Percentiles rank a stretch among this genome's conserved stretches.
Conservation (phyloP, 2,888 invertebrate genomes). For the Cryptosula pallasiana region DNA sequence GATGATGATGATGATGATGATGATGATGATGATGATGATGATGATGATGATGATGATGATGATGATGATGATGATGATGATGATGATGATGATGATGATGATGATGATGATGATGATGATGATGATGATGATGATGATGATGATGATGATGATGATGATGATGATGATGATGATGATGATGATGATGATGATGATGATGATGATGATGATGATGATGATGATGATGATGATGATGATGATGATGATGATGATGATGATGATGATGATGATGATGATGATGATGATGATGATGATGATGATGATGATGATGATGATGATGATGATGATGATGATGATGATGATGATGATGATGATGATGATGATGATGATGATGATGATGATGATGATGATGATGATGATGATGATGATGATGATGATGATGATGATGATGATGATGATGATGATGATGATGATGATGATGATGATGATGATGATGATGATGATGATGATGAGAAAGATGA, state of each 20-base stretch:
- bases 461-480: conserved; percentile 10
- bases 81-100: conserved; percentile 10
- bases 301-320: conserved; percentile 10
- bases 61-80: conserved; percentile 10
- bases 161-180: conserved; percentile 10
- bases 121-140: conserved; percentile 10
- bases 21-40: conserved; percentile 10
- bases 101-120: conserved; percentile 10
- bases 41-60: conserved; percentile 10
- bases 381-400: conserved; percentile 10
- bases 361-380: conserved; percentile 10
- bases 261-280: conserved; percentile 10
- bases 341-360: conserved; percentile 10
- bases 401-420: conserved; percentile 10
- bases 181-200: conserved; percentile 10
- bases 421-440: conserved; percentile 10
- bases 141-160: conserved; percentile 10
- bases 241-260: conserved; percentile 10
- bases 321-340: conserved; percentile 10
- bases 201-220: conserved; percentile 10
- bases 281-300: conserved; percentile 10
- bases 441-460: conserved; percentile 10
- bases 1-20: conserved; percentile 10
- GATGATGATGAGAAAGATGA: conserved; percentile 2
- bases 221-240: conserved; percentile 10